Conservation (phyloP, 2,888 invertebrate genomes). For the Dione vanillae region DNA sequence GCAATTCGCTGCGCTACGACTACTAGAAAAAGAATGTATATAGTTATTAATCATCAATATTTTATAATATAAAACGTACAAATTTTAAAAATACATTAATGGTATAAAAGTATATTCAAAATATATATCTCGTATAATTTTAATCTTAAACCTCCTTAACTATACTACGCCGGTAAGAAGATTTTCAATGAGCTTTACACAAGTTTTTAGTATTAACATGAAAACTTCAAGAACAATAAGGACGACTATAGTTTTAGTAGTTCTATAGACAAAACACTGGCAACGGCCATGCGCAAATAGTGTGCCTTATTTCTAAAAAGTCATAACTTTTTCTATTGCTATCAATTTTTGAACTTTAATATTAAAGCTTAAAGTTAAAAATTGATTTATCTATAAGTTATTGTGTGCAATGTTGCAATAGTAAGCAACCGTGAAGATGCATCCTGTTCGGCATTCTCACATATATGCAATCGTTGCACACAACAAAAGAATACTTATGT, state of each 20-base stretch:
- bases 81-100: too few species aligned
- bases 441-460: constrained; percentile 48
- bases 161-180: not conserved
- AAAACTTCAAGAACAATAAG: constrained; percentile 72
- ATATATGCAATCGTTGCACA: constrained; percentile 45
- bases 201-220: constrained; percentile 50
- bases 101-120: too few species aligned
- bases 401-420: constrained; percentile 62
- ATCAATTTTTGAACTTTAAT: constrained; percentile 19
- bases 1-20: too few species aligned
- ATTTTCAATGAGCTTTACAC: constrained; percentile 16
- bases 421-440: constrained; percentile 63
- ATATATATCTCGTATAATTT: not conserved
- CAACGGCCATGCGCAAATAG: constrained; percentile 77
- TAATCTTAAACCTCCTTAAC: not conserved
- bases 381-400: constrained; percentile 52
- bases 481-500: constrained; percentile 60
- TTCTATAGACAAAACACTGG: constrained; percentile 67
- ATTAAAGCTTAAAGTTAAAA: constrained; percentile 53
- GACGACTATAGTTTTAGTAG: constrained; percentile 76
- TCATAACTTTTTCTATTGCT: constrained; percentile 61
- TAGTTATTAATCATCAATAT: too few species aligned
- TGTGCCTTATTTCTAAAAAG: constrained; percentile 60
- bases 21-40: too few species aligned
- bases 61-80: too few species aligned